Evolutionary conservation across 2,888 invertebrate genomes (phyloP), one percentile per base, ranked within the genome.

Genomic region (Xestia ashworthii): DNA sequence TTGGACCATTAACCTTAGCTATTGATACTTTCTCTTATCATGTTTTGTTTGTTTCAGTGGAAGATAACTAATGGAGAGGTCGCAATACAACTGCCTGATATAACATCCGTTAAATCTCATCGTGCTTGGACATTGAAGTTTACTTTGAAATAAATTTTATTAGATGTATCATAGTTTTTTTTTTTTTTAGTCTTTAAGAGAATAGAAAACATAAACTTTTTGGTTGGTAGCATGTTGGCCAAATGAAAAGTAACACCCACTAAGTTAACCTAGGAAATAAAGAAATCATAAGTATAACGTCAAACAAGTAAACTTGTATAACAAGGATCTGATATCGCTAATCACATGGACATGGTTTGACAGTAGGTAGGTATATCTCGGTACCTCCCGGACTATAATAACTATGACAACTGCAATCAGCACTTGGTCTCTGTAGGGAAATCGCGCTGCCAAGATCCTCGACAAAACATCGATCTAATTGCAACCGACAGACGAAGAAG

Each of bases 121-220:
- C 85, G 95, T 87, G 97, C 96, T 16, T 97, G 97, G 96, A 93
- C 95, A 3, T 86, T 97, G 25, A 97, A 94, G 74, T 88, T 94
- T 78, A 86, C 87, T 68, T 84, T 69, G 14, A 88, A 89, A 83
- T 89, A 89, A 87, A 78, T 66, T 66, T 32, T 25, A 62, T 64
- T 48, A 2, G 25, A 11, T 66, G 4, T 70, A 66, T 22, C 6
- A 46, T 22, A 25, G 6, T 6, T 74, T 70, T 67, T 67, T 65
- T 70, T 38, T n/a, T 8, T 0, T 41, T 25, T 73, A 12, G n/a
- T 0, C 11, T n/a, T 55, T n/a, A 53, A n/a, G 8, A 3, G 12
- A 38, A 38, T 38, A 25, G n/a, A 5, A n/a, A 48, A 38, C 19
- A 69, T 3, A 55, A 41, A 2, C 22, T 55, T 25, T 11, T 16